phyloP scores from a whole-genome alignment of 2,113 vertebrate genomes.

The Macaca nemestrina region DNA sequence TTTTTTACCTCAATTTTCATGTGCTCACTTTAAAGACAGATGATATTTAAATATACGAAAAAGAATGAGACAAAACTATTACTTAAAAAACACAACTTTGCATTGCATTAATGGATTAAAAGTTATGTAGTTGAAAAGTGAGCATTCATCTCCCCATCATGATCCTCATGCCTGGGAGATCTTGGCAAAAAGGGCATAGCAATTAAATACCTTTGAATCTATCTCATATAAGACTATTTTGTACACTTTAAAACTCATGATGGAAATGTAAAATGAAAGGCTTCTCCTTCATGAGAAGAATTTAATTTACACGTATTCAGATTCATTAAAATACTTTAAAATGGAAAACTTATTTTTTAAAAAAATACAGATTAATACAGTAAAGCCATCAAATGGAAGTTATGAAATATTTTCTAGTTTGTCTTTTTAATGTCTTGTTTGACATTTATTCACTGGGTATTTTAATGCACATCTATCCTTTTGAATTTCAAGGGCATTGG shows the following conservation, averaged over 20 bases:
- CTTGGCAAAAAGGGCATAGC: not conserved
- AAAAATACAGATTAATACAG: not conserved
- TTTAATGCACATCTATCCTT: not conserved
- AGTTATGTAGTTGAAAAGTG: constrained; percentile 62
- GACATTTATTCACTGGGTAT: not conserved
- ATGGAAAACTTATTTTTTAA: constrained; percentile 2
- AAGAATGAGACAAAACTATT: not conserved
- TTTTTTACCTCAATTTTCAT: constrained; percentile 31
- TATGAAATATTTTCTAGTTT: not conserved
- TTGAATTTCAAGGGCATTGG: not conserved
- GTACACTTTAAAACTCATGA: constrained; percentile 30
- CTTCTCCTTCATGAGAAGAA: constrained; percentile 42
- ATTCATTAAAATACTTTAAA: constrained; percentile 54
- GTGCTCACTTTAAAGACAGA: constrained; percentile 33
- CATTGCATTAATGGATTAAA: constrained; percentile 20
- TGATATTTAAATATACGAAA: constrained; percentile 31
- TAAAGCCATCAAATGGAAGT: constrained; percentile 19
- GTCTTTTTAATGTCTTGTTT: constrained; percentile 19
- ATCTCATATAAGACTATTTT: constrained; percentile 51
- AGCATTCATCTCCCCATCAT: not conserved
- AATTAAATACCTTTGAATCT: constrained; percentile 66
- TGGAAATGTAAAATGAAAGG: constrained; percentile 46
- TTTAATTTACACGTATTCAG: constrained; percentile 51
- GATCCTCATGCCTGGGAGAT: not conserved
- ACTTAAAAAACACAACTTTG: constrained; percentile 19